Conservation (phyloP, 2,888 invertebrate species). For the Drosophila meridionalis region DNA sequence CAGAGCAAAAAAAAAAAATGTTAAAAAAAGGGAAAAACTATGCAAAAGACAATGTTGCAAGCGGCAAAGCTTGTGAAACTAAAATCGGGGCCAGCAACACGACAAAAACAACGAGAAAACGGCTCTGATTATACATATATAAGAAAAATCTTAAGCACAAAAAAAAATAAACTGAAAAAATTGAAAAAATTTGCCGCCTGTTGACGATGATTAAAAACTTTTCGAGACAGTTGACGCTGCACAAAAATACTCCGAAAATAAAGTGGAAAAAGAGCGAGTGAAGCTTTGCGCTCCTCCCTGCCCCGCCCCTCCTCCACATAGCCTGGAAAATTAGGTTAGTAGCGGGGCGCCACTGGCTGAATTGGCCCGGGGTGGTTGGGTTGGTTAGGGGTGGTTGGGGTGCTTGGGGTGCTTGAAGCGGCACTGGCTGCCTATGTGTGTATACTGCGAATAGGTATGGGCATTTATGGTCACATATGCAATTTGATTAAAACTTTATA, state of each 20-base stretch:
- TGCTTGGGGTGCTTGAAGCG: background rate
- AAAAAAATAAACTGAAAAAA: slow-evolving; percentile 24
- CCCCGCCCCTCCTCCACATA: background rate
- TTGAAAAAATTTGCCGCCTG: slow-evolving; percentile 44
- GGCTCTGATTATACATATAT: slow-evolving; percentile 26
- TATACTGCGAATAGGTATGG: background rate
- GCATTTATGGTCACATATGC: slow-evolving; percentile 48
- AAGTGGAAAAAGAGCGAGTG: slow-evolving; percentile 1
- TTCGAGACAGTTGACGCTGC: slow-evolving; percentile 72
- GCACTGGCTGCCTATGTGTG: background rate
- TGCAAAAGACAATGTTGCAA: slow-evolving; percentile 23
- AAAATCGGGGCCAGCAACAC: slow-evolving; percentile 57
- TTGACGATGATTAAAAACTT: slow-evolving; percentile 74
- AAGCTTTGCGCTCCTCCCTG: background rate
- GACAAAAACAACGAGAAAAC: slow-evolving; percentile 12
- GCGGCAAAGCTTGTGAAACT: slow-evolving; percentile 26
- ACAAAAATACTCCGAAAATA: slow-evolving; percentile 50
- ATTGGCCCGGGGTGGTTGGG: slow-evolving; percentile 2
- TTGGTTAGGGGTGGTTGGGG: background rate
- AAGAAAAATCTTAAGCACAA: slow-evolving; percentile 52
- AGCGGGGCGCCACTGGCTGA: slow-evolving; percentile 16
- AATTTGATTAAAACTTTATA: slow-evolving; percentile 56
- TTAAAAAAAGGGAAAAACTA: background rate
- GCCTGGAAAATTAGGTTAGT: slow-evolving; percentile 50
- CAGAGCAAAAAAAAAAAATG: slow-evolving; percentile 12